phyloP scores from a whole-genome alignment of 2,113 vertebrate genomes.

The Bucco capensis region DNA sequence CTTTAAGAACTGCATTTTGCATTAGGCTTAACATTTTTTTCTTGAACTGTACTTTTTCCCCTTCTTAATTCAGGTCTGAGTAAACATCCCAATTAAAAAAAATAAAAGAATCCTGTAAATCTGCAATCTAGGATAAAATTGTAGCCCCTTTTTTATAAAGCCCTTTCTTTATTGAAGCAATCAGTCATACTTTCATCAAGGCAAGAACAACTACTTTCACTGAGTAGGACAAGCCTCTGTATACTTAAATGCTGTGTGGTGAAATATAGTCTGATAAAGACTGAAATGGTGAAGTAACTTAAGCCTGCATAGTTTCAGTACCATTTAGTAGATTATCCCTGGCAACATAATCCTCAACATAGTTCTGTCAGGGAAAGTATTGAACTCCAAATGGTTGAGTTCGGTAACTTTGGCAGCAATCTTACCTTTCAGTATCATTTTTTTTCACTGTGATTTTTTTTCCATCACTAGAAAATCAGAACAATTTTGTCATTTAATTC shows the following conservation, averaged over 20 bases:
- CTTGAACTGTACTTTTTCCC: neutral
- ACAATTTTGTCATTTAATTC: neutral
- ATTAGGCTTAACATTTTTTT: neutral
- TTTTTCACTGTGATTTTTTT: neutral
- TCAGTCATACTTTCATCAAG: neutral
- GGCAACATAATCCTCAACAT: neutral
- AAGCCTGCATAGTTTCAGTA: neutral
- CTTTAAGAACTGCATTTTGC: neutral
- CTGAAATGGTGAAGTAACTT: neutral
- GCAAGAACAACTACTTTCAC: neutral
- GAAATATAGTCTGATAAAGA: neutral
- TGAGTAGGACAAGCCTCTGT: neutral
- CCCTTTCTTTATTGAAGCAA: neutral
- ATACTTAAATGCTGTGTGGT: neutral
- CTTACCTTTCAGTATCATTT: neutral
- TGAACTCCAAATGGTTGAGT: neutral
- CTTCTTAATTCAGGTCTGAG: neutral
- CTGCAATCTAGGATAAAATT: neutral
- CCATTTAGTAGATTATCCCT: neutral
- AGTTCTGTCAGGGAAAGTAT: neutral
- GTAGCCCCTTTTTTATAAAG: neutral
- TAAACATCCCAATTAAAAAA: neutral
- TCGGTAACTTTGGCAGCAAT: neutral
- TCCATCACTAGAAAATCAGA: neutral
- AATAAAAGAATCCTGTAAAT: neutral